phyloP scores from a whole-genome alignment of 2,888 invertebrate species.

The Orthonychiurus folsomi region DNA sequence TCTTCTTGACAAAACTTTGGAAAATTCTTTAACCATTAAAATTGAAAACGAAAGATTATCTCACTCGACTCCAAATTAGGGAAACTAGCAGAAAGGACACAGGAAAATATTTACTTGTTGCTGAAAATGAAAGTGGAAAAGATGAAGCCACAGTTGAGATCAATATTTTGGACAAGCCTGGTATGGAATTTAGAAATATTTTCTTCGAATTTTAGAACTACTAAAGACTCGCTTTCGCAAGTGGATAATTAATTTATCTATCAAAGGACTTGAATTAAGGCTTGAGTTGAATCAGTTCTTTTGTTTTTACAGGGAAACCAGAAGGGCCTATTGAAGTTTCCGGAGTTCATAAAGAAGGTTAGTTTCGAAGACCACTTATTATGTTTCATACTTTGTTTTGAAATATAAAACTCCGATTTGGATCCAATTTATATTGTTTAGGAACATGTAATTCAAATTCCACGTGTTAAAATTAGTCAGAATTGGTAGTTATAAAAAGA shows the following conservation, averaged over 20 bases:
- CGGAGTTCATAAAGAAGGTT: slow-evolving; percentile 87
- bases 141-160: slow-evolving; percentile 93
- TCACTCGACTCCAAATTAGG: slow-evolving; percentile 71
- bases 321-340: slow-evolving; percentile 85
- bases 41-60: slow-evolving; percentile 86
- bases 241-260: no score
- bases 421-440: no score
- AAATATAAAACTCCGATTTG: no score
- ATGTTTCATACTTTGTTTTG: no score
- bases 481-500: no score
- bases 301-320: slow-evolving; percentile 61
- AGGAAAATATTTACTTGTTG: slow-evolving; percentile 81
- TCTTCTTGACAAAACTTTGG: slow-evolving; percentile 58
- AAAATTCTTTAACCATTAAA: slow-evolving; percentile 58
- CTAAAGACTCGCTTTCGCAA: no score
- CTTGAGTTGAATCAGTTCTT: background rate
- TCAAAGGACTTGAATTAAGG: slow-evolving; percentile 2
- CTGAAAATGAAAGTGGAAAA: slow-evolving; percentile 84
- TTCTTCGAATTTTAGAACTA: no score
- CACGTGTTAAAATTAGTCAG: no score
- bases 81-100: slow-evolving; percentile 76
- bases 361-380: no score
- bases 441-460: no score
- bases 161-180: slow-evolving; percentile 73
- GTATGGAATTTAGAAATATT: no score